Conservation (phyloP, 1,140 invertebrate genomes). For the Drosophila nikananu region DNA sequence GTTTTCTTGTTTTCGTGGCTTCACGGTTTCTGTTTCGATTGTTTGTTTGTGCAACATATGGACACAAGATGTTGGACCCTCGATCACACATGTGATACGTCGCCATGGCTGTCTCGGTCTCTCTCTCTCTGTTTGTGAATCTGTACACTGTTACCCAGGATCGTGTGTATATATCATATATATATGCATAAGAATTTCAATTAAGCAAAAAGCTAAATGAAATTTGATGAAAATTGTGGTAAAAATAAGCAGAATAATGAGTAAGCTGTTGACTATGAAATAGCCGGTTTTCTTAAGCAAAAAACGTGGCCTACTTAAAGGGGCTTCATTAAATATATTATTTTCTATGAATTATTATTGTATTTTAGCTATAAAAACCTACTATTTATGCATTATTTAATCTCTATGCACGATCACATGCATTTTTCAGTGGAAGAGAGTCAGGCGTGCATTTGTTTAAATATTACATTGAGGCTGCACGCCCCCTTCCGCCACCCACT, state of each 20-base stretch:
- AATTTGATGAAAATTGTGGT: background rate
- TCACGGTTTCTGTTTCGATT: constrained; percentile 59
- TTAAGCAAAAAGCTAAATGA: background rate
- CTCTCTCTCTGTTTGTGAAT: background rate
- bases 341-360: background rate
- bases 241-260: background rate
- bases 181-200: background rate
- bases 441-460: constrained; percentile 57
- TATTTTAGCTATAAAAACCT: background rate
- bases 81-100: constrained; percentile 63
- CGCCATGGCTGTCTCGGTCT: constrained; percentile 13
- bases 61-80: constrained; percentile 74
- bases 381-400: background rate
- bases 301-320: background rate
- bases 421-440: constrained; percentile 51
- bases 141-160: constrained; percentile 9
- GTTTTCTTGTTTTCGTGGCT: constrained; percentile 26
- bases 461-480: constrained; percentile 34
- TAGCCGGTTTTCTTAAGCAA: background rate
- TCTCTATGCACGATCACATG: constrained; percentile 35
- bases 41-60: constrained; percentile 80
- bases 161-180: background rate
- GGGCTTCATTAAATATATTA: background rate
- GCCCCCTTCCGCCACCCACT: constrained; percentile 21
- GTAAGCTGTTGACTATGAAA: background rate